These are phyloP conservation scores for Elaeidobius kamerunicus DNA, from an alignment of 2,888 invertebrate species.

Conservation along the genomic window DNA sequence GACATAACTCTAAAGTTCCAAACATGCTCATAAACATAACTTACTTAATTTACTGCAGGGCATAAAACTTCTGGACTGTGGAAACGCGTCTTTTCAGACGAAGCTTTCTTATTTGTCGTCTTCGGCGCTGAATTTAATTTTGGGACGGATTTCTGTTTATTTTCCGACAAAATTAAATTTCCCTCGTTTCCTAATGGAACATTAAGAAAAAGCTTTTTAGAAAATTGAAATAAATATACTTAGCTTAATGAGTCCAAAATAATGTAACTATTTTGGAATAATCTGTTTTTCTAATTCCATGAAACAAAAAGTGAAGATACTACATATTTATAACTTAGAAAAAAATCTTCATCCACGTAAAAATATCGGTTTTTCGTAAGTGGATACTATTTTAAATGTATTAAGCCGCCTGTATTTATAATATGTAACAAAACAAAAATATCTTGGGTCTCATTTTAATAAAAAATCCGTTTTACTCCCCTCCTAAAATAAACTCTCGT, in stretches of 20 bases:
- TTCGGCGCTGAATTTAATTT: constrained; percentile 28
- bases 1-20: constrained; percentile 42
- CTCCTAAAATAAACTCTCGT: background rate
- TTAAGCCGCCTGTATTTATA: background rate
- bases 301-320: too few species aligned
- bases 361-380: background rate
- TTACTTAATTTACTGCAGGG: constrained; percentile 46
- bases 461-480: background rate
- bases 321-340: too few species aligned
- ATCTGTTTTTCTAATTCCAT: too few species aligned
- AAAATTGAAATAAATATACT: too few species aligned
- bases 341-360: too few species aligned
- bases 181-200: background rate
- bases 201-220: background rate
- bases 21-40: constrained; percentile 46
- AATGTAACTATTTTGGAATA: too few species aligned
- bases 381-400: background rate
- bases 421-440: background rate
- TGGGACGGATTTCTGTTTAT: constrained; percentile 29
- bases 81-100: constrained; percentile 27
- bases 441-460: background rate
- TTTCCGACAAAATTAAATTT: constrained; percentile 17
- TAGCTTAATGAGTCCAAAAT: too few species aligned
- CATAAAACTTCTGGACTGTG: constrained; percentile 42
- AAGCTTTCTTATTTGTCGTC: constrained; percentile 21